Evolutionary conservation across 2,113 vertebrate species (phyloP), one percentile per base, ranked within the genome.

Genomic region (Serranochromis macrocephalus): DNA sequence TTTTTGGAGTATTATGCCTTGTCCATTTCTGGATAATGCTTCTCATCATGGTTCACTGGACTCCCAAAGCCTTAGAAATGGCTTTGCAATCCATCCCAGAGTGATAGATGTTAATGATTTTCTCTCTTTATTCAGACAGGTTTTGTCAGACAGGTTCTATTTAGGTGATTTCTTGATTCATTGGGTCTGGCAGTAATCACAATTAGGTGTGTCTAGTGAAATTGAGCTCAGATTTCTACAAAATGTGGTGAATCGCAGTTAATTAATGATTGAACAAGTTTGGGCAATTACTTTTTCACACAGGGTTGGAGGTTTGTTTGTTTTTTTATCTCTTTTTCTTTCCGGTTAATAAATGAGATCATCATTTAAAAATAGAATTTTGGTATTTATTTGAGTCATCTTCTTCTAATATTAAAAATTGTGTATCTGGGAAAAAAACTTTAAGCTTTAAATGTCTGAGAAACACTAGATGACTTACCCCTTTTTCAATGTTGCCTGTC

Each of bases 401-500:
- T 10, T 73, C 8, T 24, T 73, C 21, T 45, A 24, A 71, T 45
- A 45, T 73, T 73, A 17, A 45, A 45, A 73, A 26, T 17, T 73
- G 13, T 45, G 21, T 17, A 73, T 73, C 21, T 17, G 38, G 14
- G 11, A 73, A 66, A 66, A 66, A 38, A 36, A 63, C 61, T 66
- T 33, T 10, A 78, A 61, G 10, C 6, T 71, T 54, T 68, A 81
- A 54, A 80, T 53, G 24, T 7, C 31, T 9, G 36, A 84, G n/a
- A 66, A 45, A 55, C n/a, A 21, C 10, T 31, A 2, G 40, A 38
- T 33, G 33, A 92, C 98, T 98, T 94, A 99, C 98, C 98, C 98
- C 98, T 79, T 99, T 99, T 85, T 99, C 98, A 83, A 99, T 99
- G 96, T 95, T 98, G 91, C 97, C 97, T 12, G 97, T 99, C 94